phyloP scores from a whole-genome alignment of 1,140 invertebrate species.

The Drosophila sucinea region DNA sequence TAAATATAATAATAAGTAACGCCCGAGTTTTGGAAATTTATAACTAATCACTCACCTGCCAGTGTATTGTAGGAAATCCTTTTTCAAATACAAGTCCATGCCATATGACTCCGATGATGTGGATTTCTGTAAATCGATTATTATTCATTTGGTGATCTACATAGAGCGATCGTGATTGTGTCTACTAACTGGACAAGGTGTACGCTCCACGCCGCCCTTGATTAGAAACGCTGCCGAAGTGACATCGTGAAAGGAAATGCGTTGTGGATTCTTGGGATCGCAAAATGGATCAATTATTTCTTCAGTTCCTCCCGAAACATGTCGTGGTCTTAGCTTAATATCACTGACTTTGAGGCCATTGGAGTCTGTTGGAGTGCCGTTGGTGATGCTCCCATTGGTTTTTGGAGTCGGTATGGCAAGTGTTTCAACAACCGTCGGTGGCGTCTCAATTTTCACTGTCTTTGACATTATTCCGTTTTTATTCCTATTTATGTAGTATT shows the following conservation, averaged over 20 bases:
- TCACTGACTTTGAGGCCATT: conserved; percentile 21
- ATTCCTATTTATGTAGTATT: background rate
- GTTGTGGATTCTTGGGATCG: conserved; percentile 89
- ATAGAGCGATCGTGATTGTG: too few species aligned
- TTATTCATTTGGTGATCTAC: background rate
- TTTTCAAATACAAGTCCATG: conserved; percentile 96
- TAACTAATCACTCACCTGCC: conserved; percentile 87
- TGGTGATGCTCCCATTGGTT: conserved; percentile 17
- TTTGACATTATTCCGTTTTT: conserved; percentile 43
- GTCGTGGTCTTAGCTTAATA: conserved; percentile 13
- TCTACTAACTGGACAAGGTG: conserved; percentile 90
- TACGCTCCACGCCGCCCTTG: conserved; percentile 91
- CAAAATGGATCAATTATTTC: conserved; percentile 84
- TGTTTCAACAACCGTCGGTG: conserved; percentile 28
- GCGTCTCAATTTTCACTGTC: conserved; percentile 38
- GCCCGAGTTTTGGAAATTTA: too few species aligned
- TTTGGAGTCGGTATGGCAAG: background rate
- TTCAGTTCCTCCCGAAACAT: conserved; percentile 51
- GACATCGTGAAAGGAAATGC: conserved; percentile 93
- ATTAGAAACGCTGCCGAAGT: conserved; percentile 95
- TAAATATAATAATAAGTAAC: too few species aligned
- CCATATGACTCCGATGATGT: conserved; percentile 90
- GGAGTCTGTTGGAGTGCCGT: conserved; percentile 6
- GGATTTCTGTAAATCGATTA: conserved; percentile 84
- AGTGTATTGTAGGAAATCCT: conserved; percentile 95